phyloP scores from a whole-genome alignment of 2,797 vertebrate genomes.

The Ficedula albicollis region DNA sequence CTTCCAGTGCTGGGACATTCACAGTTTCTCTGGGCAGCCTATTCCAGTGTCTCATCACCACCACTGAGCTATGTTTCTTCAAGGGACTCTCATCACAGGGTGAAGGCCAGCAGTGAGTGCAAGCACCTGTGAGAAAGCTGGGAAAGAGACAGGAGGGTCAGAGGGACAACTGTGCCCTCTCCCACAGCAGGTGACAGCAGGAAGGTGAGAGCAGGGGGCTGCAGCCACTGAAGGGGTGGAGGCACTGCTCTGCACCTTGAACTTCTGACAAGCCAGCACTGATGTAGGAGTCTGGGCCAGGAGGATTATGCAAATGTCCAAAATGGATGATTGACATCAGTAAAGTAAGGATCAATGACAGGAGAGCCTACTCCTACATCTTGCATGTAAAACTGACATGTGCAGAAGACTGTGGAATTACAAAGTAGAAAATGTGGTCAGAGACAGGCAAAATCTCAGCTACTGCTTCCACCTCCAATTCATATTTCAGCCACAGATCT shows the following conservation, averaged over 20 bases:
- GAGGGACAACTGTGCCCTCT: not conserved
- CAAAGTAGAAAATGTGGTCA: not conserved
- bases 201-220: not conserved
- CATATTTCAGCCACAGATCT: not conserved
- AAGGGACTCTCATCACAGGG: accelerated
- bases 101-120: not conserved
- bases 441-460: not conserved
- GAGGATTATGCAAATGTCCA: not conserved
- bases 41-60: not conserved
- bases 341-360: not conserved
- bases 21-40: not conserved
- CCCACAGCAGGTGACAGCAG: accelerated
- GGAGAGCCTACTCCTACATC: not conserved
- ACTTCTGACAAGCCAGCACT: not conserved
- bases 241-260: not conserved
- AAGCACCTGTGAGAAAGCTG: accelerated
- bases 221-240: not conserved
- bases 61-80: not conserved
- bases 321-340: not conserved
- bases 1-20: not conserved
- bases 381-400: not conserved
- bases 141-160: not conserved
- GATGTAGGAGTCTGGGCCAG: not conserved
- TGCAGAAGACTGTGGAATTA: not conserved
- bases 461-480: not conserved